Percentiles rank a stretch among this genome's conserved stretches.
Conservation (phyloP, 2,113 vertebrate species). For the Tiliqua scincoides region DNA sequence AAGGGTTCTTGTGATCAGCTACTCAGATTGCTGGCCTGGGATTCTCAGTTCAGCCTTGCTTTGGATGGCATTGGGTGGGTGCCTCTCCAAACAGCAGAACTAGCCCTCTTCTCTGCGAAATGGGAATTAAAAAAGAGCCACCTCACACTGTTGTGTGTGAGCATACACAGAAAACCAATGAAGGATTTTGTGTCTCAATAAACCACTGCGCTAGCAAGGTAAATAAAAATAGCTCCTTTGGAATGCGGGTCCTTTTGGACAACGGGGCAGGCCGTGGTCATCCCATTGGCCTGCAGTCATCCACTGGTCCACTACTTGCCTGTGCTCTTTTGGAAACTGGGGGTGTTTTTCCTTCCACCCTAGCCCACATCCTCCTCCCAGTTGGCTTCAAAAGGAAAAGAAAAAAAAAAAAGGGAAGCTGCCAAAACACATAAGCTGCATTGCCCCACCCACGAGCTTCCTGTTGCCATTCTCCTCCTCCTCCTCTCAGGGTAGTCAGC, state of each 20-base stretch:
- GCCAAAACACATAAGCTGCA: slow-evolving; percentile 4
- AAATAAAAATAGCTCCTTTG: neutral
- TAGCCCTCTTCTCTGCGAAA: no score
- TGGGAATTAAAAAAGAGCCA: neutral
- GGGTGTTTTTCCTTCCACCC: neutral
- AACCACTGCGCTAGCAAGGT: neutral
- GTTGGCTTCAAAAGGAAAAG: neutral
- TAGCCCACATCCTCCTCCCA: neutral
- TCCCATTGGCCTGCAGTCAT: neutral
- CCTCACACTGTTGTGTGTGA: neutral
- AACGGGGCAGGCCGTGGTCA: neutral
- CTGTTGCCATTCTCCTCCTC: neutral
- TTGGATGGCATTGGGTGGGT: neutral
- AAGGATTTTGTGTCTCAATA: neutral
- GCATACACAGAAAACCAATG: neutral
- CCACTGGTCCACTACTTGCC: neutral
- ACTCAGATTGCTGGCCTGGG: neutral
- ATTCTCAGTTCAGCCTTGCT: neutral
- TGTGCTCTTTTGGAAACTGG: neutral
- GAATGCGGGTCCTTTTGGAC: neutral
- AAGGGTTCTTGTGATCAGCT: neutral
- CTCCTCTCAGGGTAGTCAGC: slow-evolving; percentile 4
- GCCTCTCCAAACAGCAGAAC: neutral
- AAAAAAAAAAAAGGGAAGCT: neutral
- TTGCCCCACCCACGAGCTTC: slow-evolving; percentile 12